Base-by-base conservation (phyloP, 2,113 vertebrate genomes). In the Ornithorhynchus anatinus region DNA sequence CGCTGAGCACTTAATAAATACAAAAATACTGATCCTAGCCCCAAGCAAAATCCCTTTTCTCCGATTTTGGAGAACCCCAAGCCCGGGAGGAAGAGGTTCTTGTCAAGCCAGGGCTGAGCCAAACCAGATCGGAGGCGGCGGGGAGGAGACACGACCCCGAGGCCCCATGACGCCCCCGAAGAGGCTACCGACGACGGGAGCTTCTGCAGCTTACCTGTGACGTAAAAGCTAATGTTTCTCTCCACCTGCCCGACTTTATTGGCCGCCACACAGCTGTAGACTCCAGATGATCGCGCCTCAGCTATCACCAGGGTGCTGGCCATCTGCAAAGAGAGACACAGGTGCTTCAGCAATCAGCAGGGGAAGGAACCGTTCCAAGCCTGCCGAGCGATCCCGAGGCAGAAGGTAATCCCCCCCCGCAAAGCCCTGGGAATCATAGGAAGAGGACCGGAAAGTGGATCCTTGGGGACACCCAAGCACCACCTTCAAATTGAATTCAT, bases 241-340 rank as follows among this genome's bases (percentile, higher is more conserved):
- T 92, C 89, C 19, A 95, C 95, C 22, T 75, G 86, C 63, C 96
- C 98, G 53, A 91, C 89, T 89, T 94, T 92, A 88, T 97, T 99
- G 78, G 93, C 93, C 80, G 96, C 95, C 54, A 94, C 33, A 54
- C 98, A 99, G 63, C 93, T 95, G 88, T 96, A 99, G 80, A 96
- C 90, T 69, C 97, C 97, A 72, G 97, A 96, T 66, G 94, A 87
- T 57, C 84, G 92, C 20, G 96, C 89, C 69, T 96, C 94, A 52
- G 91, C 95, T 83, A 99, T 93, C 54, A 94, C 91, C 6, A 99
- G 89, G 78, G 95, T 93, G 66, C 96, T 95, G 72, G 96, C 94
- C 32, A 90, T 96, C 97, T 99, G 85, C 9, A 59, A 89, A 91
- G n/a, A n/a, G n/a, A 82, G 72, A 78, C 82, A 90, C 27, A 84